Conservation (phyloP, 2,113 vertebrate genomes). For the Lycocorax pyrrhopterus region DNA sequence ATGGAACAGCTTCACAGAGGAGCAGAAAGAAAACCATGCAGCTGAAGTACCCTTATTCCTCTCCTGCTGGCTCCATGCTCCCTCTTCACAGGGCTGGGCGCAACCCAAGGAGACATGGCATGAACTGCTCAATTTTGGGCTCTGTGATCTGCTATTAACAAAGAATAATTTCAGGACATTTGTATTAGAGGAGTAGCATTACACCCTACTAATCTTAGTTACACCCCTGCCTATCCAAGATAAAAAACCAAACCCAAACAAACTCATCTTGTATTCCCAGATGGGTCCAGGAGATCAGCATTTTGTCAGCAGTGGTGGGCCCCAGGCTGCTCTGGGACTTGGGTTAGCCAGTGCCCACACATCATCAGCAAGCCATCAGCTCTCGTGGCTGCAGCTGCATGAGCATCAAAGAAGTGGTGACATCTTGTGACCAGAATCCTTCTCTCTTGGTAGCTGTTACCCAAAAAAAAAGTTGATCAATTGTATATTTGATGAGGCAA, state of each 20-base stretch:
- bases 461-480: not conserved
- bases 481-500: not conserved
- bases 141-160: not conserved
- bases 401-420: not conserved
- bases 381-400: rapidly evolving
- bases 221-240: not conserved
- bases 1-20: not conserved
- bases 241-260: not conserved
- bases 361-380: not conserved
- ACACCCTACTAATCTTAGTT: not conserved
- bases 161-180: not conserved
- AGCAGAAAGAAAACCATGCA: not conserved
- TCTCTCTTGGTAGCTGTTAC: not conserved
- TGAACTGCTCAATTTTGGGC: not conserved
- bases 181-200: not conserved
- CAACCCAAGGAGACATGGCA: not conserved
- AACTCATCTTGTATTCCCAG: not conserved
- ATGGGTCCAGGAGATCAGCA: not conserved
- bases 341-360: not conserved
- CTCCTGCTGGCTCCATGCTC: not conserved
- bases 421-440: not conserved
- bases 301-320: not conserved
- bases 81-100: not conserved
- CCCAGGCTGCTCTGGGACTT: not conserved
- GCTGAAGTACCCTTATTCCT: not conserved